A percentile compares a stretch with the other conserved stretches of the same genome.
Conservation (phyloP, 2,888 invertebrate genomes). For the Hyppa rectilinea region DNA sequence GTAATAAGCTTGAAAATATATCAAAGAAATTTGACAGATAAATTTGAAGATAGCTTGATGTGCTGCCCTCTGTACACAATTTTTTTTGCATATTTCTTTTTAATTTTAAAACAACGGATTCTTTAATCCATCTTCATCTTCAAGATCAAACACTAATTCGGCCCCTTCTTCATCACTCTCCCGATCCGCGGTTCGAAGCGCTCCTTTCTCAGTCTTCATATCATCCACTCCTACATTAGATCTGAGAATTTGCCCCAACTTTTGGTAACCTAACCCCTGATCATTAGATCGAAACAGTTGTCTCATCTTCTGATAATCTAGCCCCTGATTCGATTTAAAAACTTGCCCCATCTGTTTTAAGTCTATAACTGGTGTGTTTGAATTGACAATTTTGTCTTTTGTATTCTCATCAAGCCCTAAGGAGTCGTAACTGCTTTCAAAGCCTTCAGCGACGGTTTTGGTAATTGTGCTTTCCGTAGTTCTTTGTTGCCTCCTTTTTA, state of each 20-base stretch:
- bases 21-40: no score
- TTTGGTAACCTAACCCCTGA: background rate
- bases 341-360: background rate
- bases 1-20: no score
- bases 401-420: background rate
- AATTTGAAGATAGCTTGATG: no score
- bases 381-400: background rate
- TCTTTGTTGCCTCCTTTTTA: accelerated
- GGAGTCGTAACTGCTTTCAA: constrained; percentile 23
- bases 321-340: background rate
- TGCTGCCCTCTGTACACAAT: no score
- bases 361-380: background rate
- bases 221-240: background rate
- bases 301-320: background rate
- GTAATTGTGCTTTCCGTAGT: background rate
- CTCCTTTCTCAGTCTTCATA: no score
- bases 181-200: background rate
- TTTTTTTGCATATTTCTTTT: no score
- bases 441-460: no score
- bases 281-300: background rate
- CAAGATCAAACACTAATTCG: constrained; percentile 25
- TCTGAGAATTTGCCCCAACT: background rate
- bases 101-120: constrained; percentile 8
- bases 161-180: background rate
- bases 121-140: constrained; percentile 1